phyloP scores from a whole-genome alignment of 2,113 vertebrate species.

The human (Homo sapiens) region GRCh38 chr2:110451501-110452000 shows the following conservation, averaged over 20 bases:
- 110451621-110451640: not conserved
- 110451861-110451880: conserved; percentile 99
- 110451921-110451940: conserved; percentile 98
- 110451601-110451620: not conserved
- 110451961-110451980: conserved; percentile 97
- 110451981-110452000: conserved; percentile 96
- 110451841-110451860: not conserved
- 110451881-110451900: conserved; percentile 98
- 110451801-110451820: too few relatives aligned
- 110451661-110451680: not conserved
- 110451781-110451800: too few relatives aligned
- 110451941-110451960: conserved; percentile 99
- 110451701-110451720: not conserved
- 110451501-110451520: not conserved
- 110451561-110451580: not conserved
- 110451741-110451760: not conserved
- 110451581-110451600: not conserved
- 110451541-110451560: not conserved
- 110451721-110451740: not conserved
- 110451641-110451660: not conserved
- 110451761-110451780: not conserved
- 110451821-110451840: too few relatives aligned
- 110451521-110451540: not conserved
- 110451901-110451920: conserved; percentile 97
- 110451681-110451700: not conserved